Percentiles rank a stretch among this genome's conserved stretches.
Conservation (phyloP, 92 coral and sea anemone genomes). For the Micromussa lordhowensis region DNA sequence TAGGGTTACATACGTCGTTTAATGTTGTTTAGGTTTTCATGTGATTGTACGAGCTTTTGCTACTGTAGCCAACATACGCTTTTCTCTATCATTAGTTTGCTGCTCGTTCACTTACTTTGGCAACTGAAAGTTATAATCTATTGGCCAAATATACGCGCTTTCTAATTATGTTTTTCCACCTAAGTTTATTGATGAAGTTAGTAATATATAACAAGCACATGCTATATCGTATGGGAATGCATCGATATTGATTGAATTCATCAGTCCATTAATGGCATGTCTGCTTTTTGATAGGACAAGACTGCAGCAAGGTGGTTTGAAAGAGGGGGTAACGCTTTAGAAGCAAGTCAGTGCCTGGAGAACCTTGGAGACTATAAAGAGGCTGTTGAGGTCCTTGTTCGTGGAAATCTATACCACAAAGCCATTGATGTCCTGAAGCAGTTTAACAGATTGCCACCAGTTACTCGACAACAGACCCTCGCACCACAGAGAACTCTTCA, state of each 20-base stretch:
- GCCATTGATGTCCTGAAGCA: conserved; percentile 38
- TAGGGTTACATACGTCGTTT: too few species aligned
- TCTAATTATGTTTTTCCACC: too few species aligned
- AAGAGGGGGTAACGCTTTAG: conserved; percentile 74
- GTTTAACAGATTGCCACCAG: background rate
- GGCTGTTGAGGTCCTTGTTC: conserved; percentile 59
- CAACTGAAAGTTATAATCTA: background rate
- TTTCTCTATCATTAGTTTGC: background rate
- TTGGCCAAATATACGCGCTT: background rate
- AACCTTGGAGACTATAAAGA: conserved; percentile 59
- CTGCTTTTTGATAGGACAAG: background rate
- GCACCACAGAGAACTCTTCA: conserved; percentile 69
- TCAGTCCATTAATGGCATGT: background rate
- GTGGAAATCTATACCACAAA: conserved; percentile 43
- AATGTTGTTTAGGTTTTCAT: background rate
- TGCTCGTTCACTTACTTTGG: background rate
- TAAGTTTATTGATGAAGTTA: too few species aligned
- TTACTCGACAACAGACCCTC: conserved; percentile 18
- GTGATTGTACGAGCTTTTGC: background rate
- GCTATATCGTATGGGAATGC: background rate
- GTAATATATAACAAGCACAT: too few species aligned
- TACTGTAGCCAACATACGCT: background rate
- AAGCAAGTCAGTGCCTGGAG: conserved; percentile 43
- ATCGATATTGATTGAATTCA: background rate
- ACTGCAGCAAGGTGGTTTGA: conserved; percentile 22